phyloP scores from a whole-genome alignment of 1,140 invertebrate species.

The Acyrthosiphon pisum region DNA sequence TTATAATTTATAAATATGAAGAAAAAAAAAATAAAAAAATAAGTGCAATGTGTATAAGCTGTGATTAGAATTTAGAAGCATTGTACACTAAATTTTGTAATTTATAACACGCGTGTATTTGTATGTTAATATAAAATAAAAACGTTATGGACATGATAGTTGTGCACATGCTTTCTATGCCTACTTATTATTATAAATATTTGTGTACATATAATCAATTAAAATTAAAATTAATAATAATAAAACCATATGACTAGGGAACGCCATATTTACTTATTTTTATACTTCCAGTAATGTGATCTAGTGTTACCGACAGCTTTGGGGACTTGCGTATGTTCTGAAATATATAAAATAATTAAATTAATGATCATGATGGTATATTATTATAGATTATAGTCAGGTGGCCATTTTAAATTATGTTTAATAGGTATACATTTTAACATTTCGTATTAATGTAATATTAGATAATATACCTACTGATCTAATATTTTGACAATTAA shows the following conservation, averaged over 20 bases:
- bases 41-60: background rate
- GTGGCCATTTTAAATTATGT: too few relatives aligned
- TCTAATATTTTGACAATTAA: too few relatives aligned
- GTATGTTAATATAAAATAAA: background rate
- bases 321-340: background rate
- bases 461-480: too few relatives aligned
- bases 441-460: too few relatives aligned
- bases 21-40: background rate
- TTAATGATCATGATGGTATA: background rate
- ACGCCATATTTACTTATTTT: background rate
- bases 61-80: background rate
- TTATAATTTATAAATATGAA: background rate
- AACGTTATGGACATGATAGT: background rate
- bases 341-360: background rate
- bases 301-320: background rate
- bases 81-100: background rate
- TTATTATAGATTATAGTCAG: too few relatives aligned
- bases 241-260: background rate
- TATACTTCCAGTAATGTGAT: slow-evolving; percentile 1
- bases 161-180: background rate
- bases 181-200: background rate
- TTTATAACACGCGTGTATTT: too few relatives aligned
- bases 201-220: background rate
- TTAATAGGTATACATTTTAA: too few relatives aligned
- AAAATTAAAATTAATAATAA: slow-evolving; percentile 10